These are phyloP conservation scores for Clarias fuscus DNA, from an alignment of 2,797 vertebrate species.

Conservation along the genomic window DNA sequence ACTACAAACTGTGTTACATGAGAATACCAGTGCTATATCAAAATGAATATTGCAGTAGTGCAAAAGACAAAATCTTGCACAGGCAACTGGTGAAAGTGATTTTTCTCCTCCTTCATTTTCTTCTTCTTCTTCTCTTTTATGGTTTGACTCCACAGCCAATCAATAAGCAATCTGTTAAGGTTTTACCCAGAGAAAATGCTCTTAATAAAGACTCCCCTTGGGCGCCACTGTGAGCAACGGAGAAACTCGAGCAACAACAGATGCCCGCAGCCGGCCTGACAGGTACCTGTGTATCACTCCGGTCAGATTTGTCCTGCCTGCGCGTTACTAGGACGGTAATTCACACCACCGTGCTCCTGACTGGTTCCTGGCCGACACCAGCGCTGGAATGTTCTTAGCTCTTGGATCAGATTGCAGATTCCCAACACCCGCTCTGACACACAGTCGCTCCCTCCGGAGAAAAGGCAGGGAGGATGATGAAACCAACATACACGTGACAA, in stretches of 20 bases:
- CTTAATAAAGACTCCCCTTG: conserved; percentile 60
- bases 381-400: conserved; percentile 46
- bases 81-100: conserved; percentile 35
- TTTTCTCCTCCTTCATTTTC: conserved; percentile 16
- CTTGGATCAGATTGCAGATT: conserved; percentile 52
- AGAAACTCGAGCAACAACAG: conserved; percentile 47
- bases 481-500: conserved; percentile 24
- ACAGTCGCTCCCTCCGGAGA: conserved; percentile 1
- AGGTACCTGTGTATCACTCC: conserved; percentile 53
- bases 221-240: conserved; percentile 47
- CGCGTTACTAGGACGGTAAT: conserved; percentile 52
- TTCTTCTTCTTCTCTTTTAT: conserved; percentile 11
- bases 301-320: conserved; percentile 51
- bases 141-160: conserved; percentile 55
- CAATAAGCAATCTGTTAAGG: conserved; percentile 65
- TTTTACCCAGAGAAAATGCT: conserved; percentile 63
- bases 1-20: conserved; percentile 44
- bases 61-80: conserved; percentile 40
- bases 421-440: conserved; percentile 38
- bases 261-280: conserved; percentile 15
- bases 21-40: conserved; percentile 30
- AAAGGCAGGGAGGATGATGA: conserved; percentile 44
- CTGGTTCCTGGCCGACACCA: conserved; percentile 45
- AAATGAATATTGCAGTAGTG: conserved; percentile 35
- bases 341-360: conserved; percentile 42